Evolutionary conservation across 2,113 vertebrate species (phyloP), one percentile per base, ranked within the genome.

Genomic region (Silurus asotus): DNA sequence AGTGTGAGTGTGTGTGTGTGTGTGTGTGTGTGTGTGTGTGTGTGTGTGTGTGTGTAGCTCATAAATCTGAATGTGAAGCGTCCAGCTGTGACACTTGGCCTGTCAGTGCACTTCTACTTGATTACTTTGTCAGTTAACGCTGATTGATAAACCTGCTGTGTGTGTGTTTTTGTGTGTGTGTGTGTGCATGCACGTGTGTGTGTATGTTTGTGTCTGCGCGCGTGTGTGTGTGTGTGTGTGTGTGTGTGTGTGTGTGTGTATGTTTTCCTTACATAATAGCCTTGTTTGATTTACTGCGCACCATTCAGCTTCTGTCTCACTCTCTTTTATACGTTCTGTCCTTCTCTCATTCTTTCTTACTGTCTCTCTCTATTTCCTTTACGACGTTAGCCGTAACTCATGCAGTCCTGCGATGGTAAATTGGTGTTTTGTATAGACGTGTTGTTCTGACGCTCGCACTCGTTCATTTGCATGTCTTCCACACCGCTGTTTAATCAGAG

Each of bases 51-150:
- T 67, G 11, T 70, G 69, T 81, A n/a, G 37, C 2, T 8, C 17
- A 82, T 86, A 81, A 81, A 81, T 81, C 77, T 28, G 48, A 51
- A 49, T 82, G 80, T 7, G 56, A n/a, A 58, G 78, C 17, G 7
- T 82, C 55, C 67, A 28, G 17, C 85, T 62, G 85, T 64, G 85
- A 75, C 48, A 58, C 6, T 19, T 58, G 58, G 58, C 69, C 28
- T 86, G 85, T 81, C 79, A 55, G 78, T 1, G 48, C 79, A 64
- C 67, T 82, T 55, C 79, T 82, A 15, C 85, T 82, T 86, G 85
- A 86, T 86, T 86, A 81, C 56, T 75, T 82, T 86, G 85, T 86
- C 85, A 86, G 79, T 86, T 82, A 81, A 25, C 37, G 48, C n/a
- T 86, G 85, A 86, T 75, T 25, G 49, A 86, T 86, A 49, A 79